Evolutionary conservation across 2,113 vertebrate genomes (phyloP).

Genomic region (Urocitellus parryii): DNA sequence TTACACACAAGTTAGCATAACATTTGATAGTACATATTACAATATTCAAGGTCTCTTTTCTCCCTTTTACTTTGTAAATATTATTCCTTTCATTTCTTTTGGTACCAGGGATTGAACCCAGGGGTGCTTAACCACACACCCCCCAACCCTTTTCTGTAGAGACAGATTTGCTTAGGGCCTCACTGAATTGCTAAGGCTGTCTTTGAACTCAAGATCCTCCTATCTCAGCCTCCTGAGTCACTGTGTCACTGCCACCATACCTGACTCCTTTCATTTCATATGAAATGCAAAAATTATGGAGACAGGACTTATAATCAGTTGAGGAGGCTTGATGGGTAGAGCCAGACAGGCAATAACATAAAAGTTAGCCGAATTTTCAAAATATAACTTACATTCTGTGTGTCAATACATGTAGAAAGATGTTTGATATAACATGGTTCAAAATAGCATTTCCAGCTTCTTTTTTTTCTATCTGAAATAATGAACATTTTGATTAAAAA

Average conservation of each 20-base stretch:
- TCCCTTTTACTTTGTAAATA: conserved; percentile 44
- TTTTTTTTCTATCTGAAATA: not conserved
- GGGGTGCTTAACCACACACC: too few species aligned
- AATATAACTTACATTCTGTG: not conserved
- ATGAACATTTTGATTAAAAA: conserved; percentile 41
- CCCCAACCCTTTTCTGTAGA: too few species aligned
- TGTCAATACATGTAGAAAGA: not conserved
- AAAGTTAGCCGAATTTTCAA: conserved; percentile 51
- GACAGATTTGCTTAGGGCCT: too few species aligned
- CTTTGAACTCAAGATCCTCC: too few species aligned
- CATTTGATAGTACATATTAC: conserved; percentile 26
- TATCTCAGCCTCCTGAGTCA: too few species aligned
- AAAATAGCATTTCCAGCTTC: not conserved
- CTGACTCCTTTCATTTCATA: not conserved
- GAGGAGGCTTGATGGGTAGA: not conserved
- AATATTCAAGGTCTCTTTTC: not conserved
- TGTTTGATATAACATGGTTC: not conserved
- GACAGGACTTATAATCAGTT: too few species aligned
- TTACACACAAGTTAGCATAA: not conserved
- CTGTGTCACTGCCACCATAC: too few species aligned
- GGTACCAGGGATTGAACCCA: not conserved
- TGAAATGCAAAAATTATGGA: conserved; percentile 28
- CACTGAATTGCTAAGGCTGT: too few species aligned
- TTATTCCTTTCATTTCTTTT: not conserved
- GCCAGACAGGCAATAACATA: not conserved